Evolutionary conservation across 2,113 vertebrate genomes (phyloP).

Genomic region (Cebidichthys violaceus): DNA sequence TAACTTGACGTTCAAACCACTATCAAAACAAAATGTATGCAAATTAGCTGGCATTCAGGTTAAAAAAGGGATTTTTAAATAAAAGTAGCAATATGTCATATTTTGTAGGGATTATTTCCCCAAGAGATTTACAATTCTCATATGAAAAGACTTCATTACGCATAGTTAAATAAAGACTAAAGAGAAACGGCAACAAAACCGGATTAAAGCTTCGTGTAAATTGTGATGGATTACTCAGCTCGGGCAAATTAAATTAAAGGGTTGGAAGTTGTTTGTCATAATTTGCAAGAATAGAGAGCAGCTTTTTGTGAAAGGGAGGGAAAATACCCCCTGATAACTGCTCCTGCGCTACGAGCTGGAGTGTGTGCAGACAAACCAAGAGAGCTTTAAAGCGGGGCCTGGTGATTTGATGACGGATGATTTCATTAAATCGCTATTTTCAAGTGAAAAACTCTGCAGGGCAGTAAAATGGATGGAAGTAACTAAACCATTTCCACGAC

Average conservation of each 20-base stretch:
- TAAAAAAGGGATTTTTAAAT: neutral
- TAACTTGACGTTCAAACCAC: neutral
- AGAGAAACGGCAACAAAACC: neutral
- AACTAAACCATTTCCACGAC: neutral
- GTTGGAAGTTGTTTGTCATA: constrained; percentile 1
- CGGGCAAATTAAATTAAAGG: neutral
- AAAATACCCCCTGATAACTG: neutral
- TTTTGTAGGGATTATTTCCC: neutral
- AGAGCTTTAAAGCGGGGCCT: neutral
- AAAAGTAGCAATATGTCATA: neutral
- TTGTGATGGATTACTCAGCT: constrained; percentile 15
- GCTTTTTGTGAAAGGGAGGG: neutral
- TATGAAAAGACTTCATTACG: neutral
- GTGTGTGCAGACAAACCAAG: neutral
- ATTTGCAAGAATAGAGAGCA: neutral
- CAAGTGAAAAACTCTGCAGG: neutral
- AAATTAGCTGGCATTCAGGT: neutral
- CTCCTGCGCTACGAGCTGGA: neutral
- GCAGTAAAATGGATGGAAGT: neutral
- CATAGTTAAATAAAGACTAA: neutral
- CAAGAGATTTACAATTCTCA: neutral
- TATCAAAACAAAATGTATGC: neutral
- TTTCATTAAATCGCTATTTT: neutral
- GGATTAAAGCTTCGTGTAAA: neutral
- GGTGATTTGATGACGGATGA: neutral